Evolutionary conservation across 2,888 invertebrate species (phyloP).

Genomic region (Asteroscopus sphinx): DNA sequence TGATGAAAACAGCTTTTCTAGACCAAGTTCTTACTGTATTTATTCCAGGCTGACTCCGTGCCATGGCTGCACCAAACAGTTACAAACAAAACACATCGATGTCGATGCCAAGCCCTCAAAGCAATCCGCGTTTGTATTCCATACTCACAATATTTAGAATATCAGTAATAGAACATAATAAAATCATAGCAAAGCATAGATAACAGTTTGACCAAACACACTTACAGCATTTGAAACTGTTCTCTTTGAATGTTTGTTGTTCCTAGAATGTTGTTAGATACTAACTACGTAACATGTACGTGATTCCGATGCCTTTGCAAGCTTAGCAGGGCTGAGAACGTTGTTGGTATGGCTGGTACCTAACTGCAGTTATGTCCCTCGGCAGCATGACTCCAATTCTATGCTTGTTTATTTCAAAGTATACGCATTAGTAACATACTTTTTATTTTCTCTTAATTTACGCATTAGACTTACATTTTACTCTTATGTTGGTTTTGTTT

Average conservation of each 20-base stretch:
- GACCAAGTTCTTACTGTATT: not conserved
- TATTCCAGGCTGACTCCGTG: slow-evolving; percentile 55
- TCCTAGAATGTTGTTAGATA: slow-evolving; percentile 80
- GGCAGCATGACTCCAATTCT: slow-evolving; percentile 84
- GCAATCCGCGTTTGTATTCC: slow-evolving; percentile 92
- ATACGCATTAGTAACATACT: slow-evolving; percentile 76
- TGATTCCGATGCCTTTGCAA: slow-evolving; percentile 75
- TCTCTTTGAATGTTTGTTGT: slow-evolving; percentile 57
- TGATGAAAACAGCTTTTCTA: not conserved
- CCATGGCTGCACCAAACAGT: slow-evolving; percentile 95
- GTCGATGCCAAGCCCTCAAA: slow-evolving; percentile 92
- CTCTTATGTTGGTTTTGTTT: slow-evolving; percentile 93
- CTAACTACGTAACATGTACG: slow-evolving; percentile 76
- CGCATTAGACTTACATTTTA: slow-evolving; percentile 90
- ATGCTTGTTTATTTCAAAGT: slow-evolving; percentile 75
- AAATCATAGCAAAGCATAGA: slow-evolving; percentile 53
- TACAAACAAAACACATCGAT: slow-evolving; percentile 95
- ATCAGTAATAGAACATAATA: slow-evolving; percentile 21
- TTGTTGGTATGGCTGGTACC: slow-evolving; percentile 81
- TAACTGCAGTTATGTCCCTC: slow-evolving; percentile 76
- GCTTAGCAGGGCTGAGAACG: slow-evolving; percentile 79
- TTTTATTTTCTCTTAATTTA: slow-evolving; percentile 73
- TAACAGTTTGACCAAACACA: slow-evolving; percentile 59
- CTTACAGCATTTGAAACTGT: slow-evolving; percentile 61
- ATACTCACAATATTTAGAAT: slow-evolving; percentile 51